Conservation (phyloP, 2,113 vertebrate genomes). For the Archocentrus centrarchus region DNA sequence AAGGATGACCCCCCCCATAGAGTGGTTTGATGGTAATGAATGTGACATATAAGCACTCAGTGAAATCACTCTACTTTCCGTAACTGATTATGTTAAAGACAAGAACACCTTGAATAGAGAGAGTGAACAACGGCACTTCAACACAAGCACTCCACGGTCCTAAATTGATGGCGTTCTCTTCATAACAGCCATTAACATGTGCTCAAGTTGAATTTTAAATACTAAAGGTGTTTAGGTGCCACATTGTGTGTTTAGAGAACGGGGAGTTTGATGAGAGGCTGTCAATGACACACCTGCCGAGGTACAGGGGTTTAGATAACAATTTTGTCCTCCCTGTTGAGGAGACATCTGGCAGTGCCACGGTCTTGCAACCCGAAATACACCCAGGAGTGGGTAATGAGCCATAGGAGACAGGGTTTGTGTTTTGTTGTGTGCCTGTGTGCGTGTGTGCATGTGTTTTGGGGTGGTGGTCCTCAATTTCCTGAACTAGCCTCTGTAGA, state of each 20-base stretch:
- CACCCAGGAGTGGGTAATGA: conserved; percentile 73
- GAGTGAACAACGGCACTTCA: conserved; percentile 46
- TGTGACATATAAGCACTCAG: conserved; percentile 9
- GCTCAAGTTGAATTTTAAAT: conserved; percentile 40
- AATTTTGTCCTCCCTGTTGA: conserved; percentile 61
- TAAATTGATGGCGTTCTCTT: conserved; percentile 33
- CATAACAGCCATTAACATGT: conserved; percentile 29
- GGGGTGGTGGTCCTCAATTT: conserved; percentile 23
- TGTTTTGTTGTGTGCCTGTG: conserved; percentile 39
- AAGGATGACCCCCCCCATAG: conserved; percentile 4
- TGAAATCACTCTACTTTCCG: background rate
- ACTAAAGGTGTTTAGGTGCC: background rate
- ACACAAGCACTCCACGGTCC: conserved; percentile 1
- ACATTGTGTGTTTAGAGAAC: conserved; percentile 54
- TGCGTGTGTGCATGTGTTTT: conserved; percentile 40
- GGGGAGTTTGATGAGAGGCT: conserved; percentile 46
- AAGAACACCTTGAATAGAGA: conserved; percentile 37
- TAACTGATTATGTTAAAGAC: conserved; percentile 36
- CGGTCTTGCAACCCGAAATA: conserved; percentile 48
- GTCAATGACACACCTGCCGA: conserved; percentile 62
- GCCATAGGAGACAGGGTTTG: conserved; percentile 50
- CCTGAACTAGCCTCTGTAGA: conserved; percentile 48
- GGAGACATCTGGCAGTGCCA: conserved; percentile 73
- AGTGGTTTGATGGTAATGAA: conserved; percentile 35
- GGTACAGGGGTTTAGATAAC: conserved; percentile 61